phyloP scores from a whole-genome alignment of 2,888 invertebrate genomes.

The Lepidocyrtinus sp. region DNA sequence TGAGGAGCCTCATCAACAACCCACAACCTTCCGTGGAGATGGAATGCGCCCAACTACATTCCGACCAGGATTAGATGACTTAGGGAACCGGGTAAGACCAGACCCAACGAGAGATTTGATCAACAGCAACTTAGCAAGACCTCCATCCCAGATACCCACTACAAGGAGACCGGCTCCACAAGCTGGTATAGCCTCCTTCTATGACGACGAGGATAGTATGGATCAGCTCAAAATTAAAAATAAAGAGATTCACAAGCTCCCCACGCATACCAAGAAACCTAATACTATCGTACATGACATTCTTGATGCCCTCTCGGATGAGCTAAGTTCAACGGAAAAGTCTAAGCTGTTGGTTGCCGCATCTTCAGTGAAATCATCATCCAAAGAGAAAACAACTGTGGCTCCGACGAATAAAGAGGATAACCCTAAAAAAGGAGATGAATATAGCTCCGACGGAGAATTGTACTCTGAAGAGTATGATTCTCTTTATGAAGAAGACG shows the following conservation, averaged over 20 bases:
- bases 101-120: conserved; percentile 37
- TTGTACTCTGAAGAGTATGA: conserved; percentile 47
- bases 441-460: conserved; percentile 42
- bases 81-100: conserved; percentile 37
- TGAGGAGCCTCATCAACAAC: conserved; percentile 36
- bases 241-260: conserved; percentile 65
- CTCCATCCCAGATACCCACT: neutral
- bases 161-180: conserved; percentile 58
- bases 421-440: conserved; percentile 50
- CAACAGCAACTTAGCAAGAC: neutral
- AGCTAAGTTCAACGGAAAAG: conserved; percentile 40
- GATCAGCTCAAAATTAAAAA: conserved; percentile 67
- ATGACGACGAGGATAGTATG: conserved; percentile 66
- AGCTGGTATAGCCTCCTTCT: conserved; percentile 63
- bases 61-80: conserved; percentile 57
- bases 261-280: conserved; percentile 45
- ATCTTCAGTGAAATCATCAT: neutral
- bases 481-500: conserved; percentile 49
- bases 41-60: conserved; percentile 64
- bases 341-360: conserved; percentile 6
- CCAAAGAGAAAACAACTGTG: neutral
- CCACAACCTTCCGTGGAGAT: conserved; percentile 66
- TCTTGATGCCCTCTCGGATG: conserved; percentile 52
- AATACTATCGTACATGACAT: conserved; percentile 24
- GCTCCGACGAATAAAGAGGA: conserved; percentile 34